Base-by-base conservation (phyloP, 2,888 invertebrate genomes). In the Pinctada fucata region DNA sequence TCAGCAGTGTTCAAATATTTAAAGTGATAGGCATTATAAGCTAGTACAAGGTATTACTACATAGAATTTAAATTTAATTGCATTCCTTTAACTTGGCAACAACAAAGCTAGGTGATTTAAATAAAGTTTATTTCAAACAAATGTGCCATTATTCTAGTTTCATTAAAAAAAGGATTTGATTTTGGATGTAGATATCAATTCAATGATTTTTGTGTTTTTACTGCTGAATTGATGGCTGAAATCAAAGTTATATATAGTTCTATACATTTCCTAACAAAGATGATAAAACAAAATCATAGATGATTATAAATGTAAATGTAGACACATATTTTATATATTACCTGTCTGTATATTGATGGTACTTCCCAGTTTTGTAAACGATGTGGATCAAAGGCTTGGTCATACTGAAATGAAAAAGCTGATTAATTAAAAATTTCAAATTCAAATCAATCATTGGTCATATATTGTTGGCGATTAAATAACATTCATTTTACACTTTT, bases 301-400 rank as follows among this genome's bases (percentile, higher is more conserved):
- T 31, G 1, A 31, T 31, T 31, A 31, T 31, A 31, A 13, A 69
- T 47, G 8, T 47, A 8, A 0, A 8, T 13, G 5, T 47, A 13
- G 49, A 1, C 47, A 69, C 47, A 45, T 52, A 31, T 31, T 31
- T 31, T 6, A 64, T 4, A 49, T 52, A 10, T 76, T 82, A 91
- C 90, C 86, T 86, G 82, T 86, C 88, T 81, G 72, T 88, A 84
- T 69, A 79, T 65, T 73, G 86, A 83, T 31, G 91, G 90, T 8
- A 90, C 82, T 79, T 91, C 88, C 91, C 91, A 92, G 84, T 92
- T 92, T 78, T 90, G 91, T n/a, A 91, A 81, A 47, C 86, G 81
- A 48, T 86, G 86, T n/a, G 92, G 86, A 64, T 88, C 81, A 82
- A 91, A 92, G 2, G 89, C 88, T 75, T 88, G 86, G 76, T 91